These are phyloP conservation scores for Chironomus riparius DNA, from an alignment of 2,888 invertebrate species.

Conservation along the genomic window DNA sequence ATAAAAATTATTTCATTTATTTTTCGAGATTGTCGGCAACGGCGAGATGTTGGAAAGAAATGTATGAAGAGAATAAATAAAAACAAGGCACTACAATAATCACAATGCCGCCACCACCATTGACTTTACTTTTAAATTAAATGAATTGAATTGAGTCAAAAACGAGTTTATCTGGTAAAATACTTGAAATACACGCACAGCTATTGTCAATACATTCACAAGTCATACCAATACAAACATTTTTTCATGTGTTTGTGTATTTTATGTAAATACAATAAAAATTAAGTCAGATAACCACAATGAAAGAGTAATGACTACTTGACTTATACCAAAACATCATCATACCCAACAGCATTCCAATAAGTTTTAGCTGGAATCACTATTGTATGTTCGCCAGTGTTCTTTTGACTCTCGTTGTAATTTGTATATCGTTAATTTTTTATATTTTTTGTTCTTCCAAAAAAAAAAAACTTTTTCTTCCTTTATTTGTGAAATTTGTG, in stretches of 20 bases:
- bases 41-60: background rate
- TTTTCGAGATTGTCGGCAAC: background rate
- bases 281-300: no score
- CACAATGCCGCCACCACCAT: background rate
- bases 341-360: slow-evolving; percentile 22
- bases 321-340: background rate
- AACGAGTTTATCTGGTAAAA: background rate
- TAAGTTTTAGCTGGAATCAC: slow-evolving; percentile 25
- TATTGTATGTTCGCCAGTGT: slow-evolving; percentile 20
- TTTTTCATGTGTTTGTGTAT: no score
- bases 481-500: background rate
- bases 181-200: background rate
- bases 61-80: background rate
- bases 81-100: background rate
- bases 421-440: slow-evolving; percentile 22
- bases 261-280: no score
- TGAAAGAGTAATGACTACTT: background rate
- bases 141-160: background rate
- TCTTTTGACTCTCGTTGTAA: slow-evolving; percentile 26
- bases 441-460: background rate
- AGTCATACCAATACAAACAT: no score
- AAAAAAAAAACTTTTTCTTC: background rate
- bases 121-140: background rate
- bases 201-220: no score
- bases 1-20: background rate